A percentile compares a stretch with the other conserved stretches of the same genome.
These are phyloP conservation scores for Alloscopus bannaensis DNA, from an alignment of 2,888 invertebrate genomes.

Conservation along the genomic window DNA sequence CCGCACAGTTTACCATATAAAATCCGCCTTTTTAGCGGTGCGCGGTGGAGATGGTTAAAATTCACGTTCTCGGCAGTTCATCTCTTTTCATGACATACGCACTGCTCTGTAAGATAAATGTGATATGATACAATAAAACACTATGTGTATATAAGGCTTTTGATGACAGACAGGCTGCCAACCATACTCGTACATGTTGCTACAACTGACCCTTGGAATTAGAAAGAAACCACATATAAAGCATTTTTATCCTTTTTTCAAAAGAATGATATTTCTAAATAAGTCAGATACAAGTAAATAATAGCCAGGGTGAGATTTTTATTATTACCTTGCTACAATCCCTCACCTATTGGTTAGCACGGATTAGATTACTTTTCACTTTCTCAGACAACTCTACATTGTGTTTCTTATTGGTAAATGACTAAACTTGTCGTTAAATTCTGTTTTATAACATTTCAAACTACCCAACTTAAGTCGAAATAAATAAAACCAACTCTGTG, in stretches of 20 bases:
- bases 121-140: slow-evolving; percentile 18
- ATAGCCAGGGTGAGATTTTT: too few species aligned
- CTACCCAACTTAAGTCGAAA: too few species aligned
- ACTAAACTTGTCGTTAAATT: too few species aligned
- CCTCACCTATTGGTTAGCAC: too few species aligned
- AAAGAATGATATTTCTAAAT: slow-evolving; percentile 1
- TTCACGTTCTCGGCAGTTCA: slow-evolving; percentile 40
- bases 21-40: not conserved
- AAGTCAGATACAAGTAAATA: too few species aligned
- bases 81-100: slow-evolving; percentile 10
- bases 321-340: too few species aligned
- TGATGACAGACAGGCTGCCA: slow-evolving; percentile 68
- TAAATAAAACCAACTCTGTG: too few species aligned
- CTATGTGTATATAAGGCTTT: slow-evolving; percentile 59
- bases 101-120: slow-evolving; percentile 13
- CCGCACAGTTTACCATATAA: not conserved
- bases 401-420: too few species aligned
- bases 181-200: slow-evolving; percentile 37
- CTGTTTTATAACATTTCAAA: too few species aligned
- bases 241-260: slow-evolving; percentile 1
- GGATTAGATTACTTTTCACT: too few species aligned
- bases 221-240: slow-evolving; percentile 1
- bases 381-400: too few species aligned
- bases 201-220: slow-evolving; percentile 23
- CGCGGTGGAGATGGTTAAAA: slow-evolving; percentile 31